These are phyloP conservation scores for Chrysopa pallens DNA, from an alignment of 1,140 invertebrate genomes.

Conservation along the genomic window DNA sequence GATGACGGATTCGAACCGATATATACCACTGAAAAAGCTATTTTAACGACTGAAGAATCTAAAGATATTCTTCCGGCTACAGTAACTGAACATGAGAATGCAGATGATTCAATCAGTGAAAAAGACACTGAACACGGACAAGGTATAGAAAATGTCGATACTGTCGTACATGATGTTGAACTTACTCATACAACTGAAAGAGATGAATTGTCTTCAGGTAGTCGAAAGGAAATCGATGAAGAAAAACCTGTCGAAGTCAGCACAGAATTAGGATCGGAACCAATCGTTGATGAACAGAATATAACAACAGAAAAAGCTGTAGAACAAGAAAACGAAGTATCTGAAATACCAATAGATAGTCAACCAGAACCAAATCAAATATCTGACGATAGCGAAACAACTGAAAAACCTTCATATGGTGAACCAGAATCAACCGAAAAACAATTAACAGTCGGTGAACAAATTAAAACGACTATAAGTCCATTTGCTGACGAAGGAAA, in stretches of 20 bases:
- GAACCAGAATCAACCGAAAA: not conserved
- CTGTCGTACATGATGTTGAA: too few relatives aligned
- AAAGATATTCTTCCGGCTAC: too few relatives aligned
- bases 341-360: slow-evolving; percentile 1
- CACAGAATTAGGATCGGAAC: slow-evolving; percentile 6
- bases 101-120: too few relatives aligned
- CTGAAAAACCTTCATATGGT: not conserved
- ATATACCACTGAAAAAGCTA: too few relatives aligned
- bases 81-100: too few relatives aligned
- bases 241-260: not conserved
- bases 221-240: too few relatives aligned
- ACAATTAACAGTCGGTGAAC: not conserved
- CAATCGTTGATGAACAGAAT: slow-evolving; percentile 1
- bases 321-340: slow-evolving; percentile 4
- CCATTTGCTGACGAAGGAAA: slow-evolving; percentile 5
- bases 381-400: slow-evolving; percentile 2
- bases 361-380: not conserved
- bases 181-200: too few relatives aligned
- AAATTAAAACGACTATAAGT: slow-evolving; percentile 1
- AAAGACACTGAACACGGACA: too few relatives aligned
- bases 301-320: not conserved
- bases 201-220: too few relatives aligned
- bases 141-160: too few relatives aligned
- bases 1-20: too few relatives aligned
- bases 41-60: too few relatives aligned